Percentiles rank a stretch among this genome's conserved stretches.
phyloP scores from a whole-genome alignment of 2,113 vertebrate genomes.

The Pygoscelis adeliae region DNA sequence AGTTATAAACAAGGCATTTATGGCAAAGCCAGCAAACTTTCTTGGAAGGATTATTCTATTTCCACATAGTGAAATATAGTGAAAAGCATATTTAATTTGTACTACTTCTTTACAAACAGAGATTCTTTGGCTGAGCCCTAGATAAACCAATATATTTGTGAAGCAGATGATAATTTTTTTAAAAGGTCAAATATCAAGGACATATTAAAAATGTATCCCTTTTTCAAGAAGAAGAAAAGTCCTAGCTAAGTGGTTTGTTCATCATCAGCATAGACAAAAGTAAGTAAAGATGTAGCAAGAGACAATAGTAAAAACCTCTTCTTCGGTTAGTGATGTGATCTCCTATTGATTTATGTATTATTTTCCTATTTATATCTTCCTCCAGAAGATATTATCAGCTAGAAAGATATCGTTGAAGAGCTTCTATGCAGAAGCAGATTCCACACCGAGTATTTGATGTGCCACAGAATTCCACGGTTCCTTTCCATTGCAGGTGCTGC shows the following conservation, averaged over 20 bases:
- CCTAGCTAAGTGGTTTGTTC: background rate
- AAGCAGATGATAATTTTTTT: background rate
- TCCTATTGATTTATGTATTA: background rate
- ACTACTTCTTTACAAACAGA: background rate
- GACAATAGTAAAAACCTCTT: background rate
- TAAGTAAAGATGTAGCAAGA: background rate
- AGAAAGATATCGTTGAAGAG: background rate
- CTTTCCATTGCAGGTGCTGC: background rate
- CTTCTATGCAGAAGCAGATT: background rate
- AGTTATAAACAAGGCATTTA: constrained; percentile 14
- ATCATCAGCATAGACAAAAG: background rate
- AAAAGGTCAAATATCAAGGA: background rate
- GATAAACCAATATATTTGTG: background rate
- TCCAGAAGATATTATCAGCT: background rate
- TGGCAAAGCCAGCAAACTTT: background rate
- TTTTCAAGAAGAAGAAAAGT: background rate
- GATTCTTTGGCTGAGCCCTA: background rate
- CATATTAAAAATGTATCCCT: background rate
- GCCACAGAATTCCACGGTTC: background rate
- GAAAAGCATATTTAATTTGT: constrained; percentile 19
- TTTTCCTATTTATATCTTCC: background rate
- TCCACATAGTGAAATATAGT: background rate
- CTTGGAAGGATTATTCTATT: background rate
- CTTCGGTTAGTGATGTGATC: background rate
- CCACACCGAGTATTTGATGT: background rate